Percentiles rank a stretch among this genome's conserved stretches.
Conservation (phyloP, 2,888 invertebrate genomes). For the Macaria notata region DNA sequence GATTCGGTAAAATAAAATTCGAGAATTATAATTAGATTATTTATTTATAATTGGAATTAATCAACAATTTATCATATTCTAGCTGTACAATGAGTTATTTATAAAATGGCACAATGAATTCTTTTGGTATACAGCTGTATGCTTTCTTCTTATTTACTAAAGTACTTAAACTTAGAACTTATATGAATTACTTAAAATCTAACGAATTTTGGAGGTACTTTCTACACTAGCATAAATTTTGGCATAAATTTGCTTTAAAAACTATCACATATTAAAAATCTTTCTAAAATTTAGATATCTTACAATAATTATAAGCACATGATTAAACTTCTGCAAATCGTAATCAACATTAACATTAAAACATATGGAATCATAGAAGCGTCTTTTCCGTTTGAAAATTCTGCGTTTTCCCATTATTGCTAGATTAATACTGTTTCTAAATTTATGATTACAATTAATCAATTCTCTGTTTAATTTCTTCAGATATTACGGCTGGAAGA, state of each 20-base stretch:
- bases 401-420: conserved; percentile 2
- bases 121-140: conserved; percentile 68
- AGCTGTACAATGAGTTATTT: conserved; percentile 15
- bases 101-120: conserved; percentile 41
- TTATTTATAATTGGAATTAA: conserved; percentile 20
- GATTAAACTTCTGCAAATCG: conserved; percentile 45
- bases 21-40: neutral
- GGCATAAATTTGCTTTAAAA: conserved; percentile 25
- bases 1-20: neutral
- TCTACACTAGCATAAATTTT: conserved; percentile 19
- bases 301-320: conserved; percentile 33
- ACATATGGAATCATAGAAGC: conserved; percentile 63
- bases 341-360: conserved; percentile 30
- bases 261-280: conserved; percentile 54
- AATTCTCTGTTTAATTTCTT: too few species aligned
- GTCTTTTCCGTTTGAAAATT: conserved; percentile 44
- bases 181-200: neutral
- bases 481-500: too few species aligned
- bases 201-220: neutral
- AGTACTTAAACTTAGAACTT: neutral
- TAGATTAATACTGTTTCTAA: neutral
- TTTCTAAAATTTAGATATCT: conserved; percentile 11
- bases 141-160: conserved; percentile 11
- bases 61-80: conserved; percentile 12
- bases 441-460: neutral